phyloP scores from a whole-genome alignment of 2,113 vertebrate genomes.

The Protobothrops flavoviridis region DNA sequence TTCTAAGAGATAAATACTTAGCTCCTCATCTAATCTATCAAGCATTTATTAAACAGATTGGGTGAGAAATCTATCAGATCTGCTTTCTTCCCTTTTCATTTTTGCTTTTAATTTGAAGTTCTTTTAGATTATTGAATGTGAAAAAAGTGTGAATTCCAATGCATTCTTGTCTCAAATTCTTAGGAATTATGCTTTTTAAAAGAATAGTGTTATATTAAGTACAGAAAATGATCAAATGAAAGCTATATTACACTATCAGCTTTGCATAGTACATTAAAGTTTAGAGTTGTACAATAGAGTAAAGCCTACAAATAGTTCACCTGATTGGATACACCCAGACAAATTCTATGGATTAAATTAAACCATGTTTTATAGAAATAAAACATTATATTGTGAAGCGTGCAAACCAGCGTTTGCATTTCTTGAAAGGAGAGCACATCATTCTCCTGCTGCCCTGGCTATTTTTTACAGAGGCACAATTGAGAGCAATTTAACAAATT shows the following conservation, averaged over 20 bases:
- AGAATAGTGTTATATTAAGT: neutral
- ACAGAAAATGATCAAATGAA: neutral
- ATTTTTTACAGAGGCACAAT: no score
- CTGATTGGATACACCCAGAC: neutral
- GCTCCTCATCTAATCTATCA: neutral
- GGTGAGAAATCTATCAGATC: neutral
- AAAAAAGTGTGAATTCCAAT: neutral
- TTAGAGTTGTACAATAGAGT: neutral
- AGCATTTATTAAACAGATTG: neutral
- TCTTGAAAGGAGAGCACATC: no score
- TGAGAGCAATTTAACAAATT: no score
- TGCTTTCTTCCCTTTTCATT: neutral
- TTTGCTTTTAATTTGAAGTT: neutral
- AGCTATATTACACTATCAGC: neutral
- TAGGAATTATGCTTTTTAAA: neutral
- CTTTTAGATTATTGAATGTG: neutral
- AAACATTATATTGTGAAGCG: neutral
- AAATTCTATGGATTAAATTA: neutral
- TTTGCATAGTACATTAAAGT: neutral
- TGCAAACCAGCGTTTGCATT: no score
- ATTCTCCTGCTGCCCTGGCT: no score
- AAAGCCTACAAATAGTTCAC: neutral
- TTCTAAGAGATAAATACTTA: neutral
- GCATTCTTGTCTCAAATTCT: neutral
- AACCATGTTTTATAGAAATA: neutral